Percentiles rank a stretch among this genome's conserved stretches.
These are phyloP conservation scores for Xenentodon cancila DNA, from an alignment of 2,797 vertebrate genomes.

Conservation along the genomic window DNA sequence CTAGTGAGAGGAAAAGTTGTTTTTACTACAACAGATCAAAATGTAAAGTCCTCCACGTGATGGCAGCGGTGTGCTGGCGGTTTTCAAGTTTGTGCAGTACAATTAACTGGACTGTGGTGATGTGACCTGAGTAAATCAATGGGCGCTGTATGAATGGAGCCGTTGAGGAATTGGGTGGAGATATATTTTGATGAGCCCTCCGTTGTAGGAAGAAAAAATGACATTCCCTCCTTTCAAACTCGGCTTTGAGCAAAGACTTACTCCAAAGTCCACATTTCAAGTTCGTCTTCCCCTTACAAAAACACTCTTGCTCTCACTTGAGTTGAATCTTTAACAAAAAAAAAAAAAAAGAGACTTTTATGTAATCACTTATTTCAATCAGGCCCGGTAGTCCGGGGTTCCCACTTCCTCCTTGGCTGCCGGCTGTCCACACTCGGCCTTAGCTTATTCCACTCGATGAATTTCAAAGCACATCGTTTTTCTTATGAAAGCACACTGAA, in stretches of 20 bases:
- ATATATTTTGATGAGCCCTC: slow-evolving; percentile 62
- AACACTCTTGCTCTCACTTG: slow-evolving; percentile 13
- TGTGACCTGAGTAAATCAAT: slow-evolving; percentile 53
- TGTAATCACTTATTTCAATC: slow-evolving; percentile 24
- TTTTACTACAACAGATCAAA: slow-evolving; percentile 24
- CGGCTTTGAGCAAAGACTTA: slow-evolving; percentile 22
- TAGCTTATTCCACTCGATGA: slow-evolving; percentile 42
- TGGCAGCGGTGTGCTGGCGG: slow-evolving; percentile 46
- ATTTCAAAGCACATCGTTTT: slow-evolving; percentile 43
- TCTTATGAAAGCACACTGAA: slow-evolving; percentile 11
- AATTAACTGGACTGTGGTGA: slow-evolving; percentile 30
- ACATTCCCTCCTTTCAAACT: slow-evolving; percentile 50
- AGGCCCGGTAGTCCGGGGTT: slow-evolving; percentile 78
- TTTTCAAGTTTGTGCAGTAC: slow-evolving; percentile 48
- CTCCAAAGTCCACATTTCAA: slow-evolving; percentile 49
- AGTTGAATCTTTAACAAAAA: not conserved
- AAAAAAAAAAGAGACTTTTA: not conserved
- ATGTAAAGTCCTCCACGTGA: slow-evolving; percentile 59
- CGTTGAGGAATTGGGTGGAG: slow-evolving; percentile 55
- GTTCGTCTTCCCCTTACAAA: slow-evolving; percentile 1
- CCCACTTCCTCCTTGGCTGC: slow-evolving; percentile 81
- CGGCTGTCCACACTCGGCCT: slow-evolving; percentile 73
- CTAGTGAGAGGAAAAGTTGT: slow-evolving; percentile 21
- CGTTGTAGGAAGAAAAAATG: slow-evolving; percentile 44
- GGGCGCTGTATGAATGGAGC: slow-evolving; percentile 24